Percentiles rank a stretch among this genome's conserved stretches.
These are phyloP conservation scores for Eupithecia tripunctaria DNA, from an alignment of 2,888 invertebrate species.

Conservation along the genomic window DNA sequence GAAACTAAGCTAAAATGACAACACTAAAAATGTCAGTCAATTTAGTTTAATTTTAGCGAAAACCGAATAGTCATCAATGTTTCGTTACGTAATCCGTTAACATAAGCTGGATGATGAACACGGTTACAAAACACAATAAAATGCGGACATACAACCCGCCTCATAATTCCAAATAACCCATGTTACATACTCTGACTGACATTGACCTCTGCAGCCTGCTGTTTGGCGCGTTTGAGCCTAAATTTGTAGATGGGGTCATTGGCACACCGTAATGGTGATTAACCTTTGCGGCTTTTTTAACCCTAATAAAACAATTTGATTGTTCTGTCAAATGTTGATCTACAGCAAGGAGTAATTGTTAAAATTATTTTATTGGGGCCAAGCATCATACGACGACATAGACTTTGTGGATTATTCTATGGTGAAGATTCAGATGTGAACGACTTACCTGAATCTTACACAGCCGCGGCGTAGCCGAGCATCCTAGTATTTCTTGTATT, in stretches of 20 bases:
- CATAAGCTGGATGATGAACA: background rate
- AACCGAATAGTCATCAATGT: background rate
- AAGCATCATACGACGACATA: background rate
- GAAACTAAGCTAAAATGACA: background rate
- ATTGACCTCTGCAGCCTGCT: conserved; percentile 38
- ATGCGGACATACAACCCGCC: conserved; percentile 26
- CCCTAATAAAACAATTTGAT: background rate
- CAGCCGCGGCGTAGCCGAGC: conserved; percentile 32
- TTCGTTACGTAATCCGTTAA: conserved; percentile 22
- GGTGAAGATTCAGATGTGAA: conserved; percentile 35
- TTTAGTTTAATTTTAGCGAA: background rate
- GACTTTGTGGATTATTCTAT: background rate
- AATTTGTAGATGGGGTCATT: background rate
- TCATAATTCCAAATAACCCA: conserved; percentile 37
- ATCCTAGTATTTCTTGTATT: too few relatives aligned
- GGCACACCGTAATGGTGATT: conserved; percentile 16
- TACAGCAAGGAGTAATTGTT: background rate
- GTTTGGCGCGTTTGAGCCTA: background rate
- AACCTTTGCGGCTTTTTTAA: conserved; percentile 4
- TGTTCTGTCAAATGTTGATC: conserved; percentile 6
- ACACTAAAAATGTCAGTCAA: background rate
- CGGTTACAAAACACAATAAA: conserved; percentile 18
- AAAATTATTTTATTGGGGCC: background rate
- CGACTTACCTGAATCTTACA: conserved; percentile 43
- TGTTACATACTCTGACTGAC: conserved; percentile 36